Conservation (phyloP, 2,888 invertebrate species). For the Malacosoma neustria region DNA sequence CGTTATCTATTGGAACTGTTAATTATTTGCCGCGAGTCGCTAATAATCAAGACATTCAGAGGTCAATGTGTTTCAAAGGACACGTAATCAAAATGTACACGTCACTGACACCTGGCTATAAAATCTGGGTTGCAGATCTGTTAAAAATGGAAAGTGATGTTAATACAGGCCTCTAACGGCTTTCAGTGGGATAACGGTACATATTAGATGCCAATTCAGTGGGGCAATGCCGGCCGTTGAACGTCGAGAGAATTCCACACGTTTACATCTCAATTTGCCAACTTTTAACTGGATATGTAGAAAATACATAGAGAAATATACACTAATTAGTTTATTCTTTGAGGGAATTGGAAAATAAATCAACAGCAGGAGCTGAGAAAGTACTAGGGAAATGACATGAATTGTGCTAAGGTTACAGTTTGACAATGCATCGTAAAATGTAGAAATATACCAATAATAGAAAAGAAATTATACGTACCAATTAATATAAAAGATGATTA, state of each 20-base stretch:
- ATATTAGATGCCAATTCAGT: constrained; percentile 23
- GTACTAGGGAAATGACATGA: neutral
- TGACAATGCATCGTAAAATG: constrained; percentile 1
- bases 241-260: constrained; percentile 53
- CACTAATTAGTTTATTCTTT: no score
- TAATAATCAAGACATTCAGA: no score
- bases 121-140: constrained; percentile 9
- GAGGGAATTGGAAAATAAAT: no score
- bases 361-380: constrained; percentile 1
- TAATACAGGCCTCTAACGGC: constrained; percentile 25
- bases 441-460: constrained; percentile 3
- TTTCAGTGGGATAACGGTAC: constrained; percentile 21
- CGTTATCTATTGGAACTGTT: no score
- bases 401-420: neutral
- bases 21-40: no score
- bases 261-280: constrained; percentile 9
- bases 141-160: constrained; percentile 5
- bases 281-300: no score
- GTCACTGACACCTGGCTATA: constrained; percentile 27
- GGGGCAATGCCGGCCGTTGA: constrained; percentile 40
- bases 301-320: no score
- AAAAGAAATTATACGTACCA: constrained; percentile 30
- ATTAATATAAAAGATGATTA: constrained; percentile 19
- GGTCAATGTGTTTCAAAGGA: constrained; percentile 11
- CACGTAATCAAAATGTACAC: constrained; percentile 46